Evolutionary conservation across 2,113 vertebrate species (phyloP).

Genomic region (Rhinolophus ferrumequinum): DNA sequence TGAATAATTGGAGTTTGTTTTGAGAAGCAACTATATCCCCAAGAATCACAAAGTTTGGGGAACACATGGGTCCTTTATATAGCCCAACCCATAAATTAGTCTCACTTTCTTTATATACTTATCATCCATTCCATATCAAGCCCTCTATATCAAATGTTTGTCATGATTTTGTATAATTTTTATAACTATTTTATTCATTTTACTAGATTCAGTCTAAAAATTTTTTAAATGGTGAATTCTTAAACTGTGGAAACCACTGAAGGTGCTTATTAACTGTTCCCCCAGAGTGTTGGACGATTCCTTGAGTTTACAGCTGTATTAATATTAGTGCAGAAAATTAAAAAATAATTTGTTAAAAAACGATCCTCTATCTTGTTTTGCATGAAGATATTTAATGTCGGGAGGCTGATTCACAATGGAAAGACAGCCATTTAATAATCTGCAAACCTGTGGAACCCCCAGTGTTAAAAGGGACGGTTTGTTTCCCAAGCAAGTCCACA

Average conservation of each 20-base stretch:
- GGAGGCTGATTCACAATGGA: neutral
- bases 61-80: neutral
- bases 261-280: conserved; percentile 87
- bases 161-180: conserved; percentile 72
- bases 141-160: conserved; percentile 75
- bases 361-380: neutral
- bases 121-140: conserved; percentile 81
- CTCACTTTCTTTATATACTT: conserved; percentile 77
- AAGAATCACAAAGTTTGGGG: neutral
- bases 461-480: neutral
- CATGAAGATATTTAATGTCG: neutral
- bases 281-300: conserved; percentile 80
- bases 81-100: neutral
- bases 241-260: conserved; percentile 84
- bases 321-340: conserved; percentile 79
- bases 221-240: conserved; percentile 78
- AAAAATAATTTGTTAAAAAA: conserved; percentile 73
- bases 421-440: neutral
- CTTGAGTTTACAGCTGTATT: conserved; percentile 87
- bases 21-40: neutral
- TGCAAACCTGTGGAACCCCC: neutral
- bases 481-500: neutral
- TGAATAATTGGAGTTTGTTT: conserved; percentile 1
- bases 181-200: conserved; percentile 80
- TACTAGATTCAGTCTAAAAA: conserved; percentile 73